Base-by-base conservation (phyloP, 2,113 vertebrate genomes). In the Emydocephalus ijimae region DNA sequence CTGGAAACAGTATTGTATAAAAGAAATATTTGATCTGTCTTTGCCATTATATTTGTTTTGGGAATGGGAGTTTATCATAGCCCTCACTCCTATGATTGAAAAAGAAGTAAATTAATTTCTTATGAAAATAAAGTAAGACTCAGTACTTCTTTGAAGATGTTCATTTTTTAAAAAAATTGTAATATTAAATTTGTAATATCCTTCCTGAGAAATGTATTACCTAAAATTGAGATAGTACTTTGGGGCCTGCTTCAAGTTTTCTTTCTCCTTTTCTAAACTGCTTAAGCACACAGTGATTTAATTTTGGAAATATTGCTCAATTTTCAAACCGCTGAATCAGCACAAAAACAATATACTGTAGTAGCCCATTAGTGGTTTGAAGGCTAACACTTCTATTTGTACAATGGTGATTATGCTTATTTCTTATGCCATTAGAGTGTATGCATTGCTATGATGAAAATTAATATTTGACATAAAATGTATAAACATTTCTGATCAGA, bases 301-400 rank as follows among this genome's bases (percentile, higher is more conserved):
- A 86, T 86, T 90, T 90, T 45, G 48, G 43, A 57, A 92, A 12
- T 89, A 89, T 29, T 59, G 55, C 21, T 61, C 74, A 86, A 23
- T 90, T 89, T 56, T 86, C 50, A 92, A 90, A 54, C 45, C 26
- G 74, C 88, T 61, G 74, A 18, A 45, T 92, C 81, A 92, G 92
- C 92, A 92, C 54, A 92, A 90, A 92, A 90, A 43, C 74, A 54
- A 85, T 90, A 92, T 34, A n/a, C 29, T 69, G 12, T 69, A 52
- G 12, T 69, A 52, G 29, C 88, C 61, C 56, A 90, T 90, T 92
- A 92, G 88, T 86, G 92, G 88, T 92, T 92, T 90, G 45, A 90
- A 1, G 61, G n/a, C 74, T 92, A 93, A 39, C 3, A 20, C 91
- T 94, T 94, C 39, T 57, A 43, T 57, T 74, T 74, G 88, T 93